Base-by-base conservation (phyloP, 2,888 invertebrate genomes). In the Hirtodrosophila histrioides region DNA sequence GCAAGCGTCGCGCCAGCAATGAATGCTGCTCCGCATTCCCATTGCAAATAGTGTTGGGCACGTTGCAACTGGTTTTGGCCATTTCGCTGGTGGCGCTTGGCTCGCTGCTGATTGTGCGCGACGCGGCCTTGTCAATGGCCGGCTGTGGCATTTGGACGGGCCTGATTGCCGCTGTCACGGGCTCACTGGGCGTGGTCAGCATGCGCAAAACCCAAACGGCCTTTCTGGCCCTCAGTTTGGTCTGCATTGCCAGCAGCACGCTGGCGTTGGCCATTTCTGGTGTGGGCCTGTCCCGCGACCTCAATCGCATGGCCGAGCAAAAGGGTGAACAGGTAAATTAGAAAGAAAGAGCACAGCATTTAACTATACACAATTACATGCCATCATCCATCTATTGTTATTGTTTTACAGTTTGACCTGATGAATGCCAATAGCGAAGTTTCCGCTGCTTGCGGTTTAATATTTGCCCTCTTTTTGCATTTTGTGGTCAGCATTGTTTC, bases 61-160 rank as follows among this genome's bases (percentile, higher is more conserved):
- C 89, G 8, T 53, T 91, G 39, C 92, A 92, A 75, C 69, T 92
- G 58, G 64, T 91, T 36, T 64, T 92, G 69, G 89, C 92, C 71
- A 81, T 92, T 11, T 85, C 89, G 8, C 70, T 92, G 66, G 91
- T 90, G 41, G 91, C 92, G 10, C 77, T 92, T 5, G 92, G 92
- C 31, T 89, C 91, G 10, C 69, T 92, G 64, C 61, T 91, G 44
- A 82, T 92, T 53, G 91, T 90, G 4, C 89, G 92, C 24, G 90
- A 89, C 62, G 90, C 91, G 29, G 83, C 91, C 37, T 66, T 92
- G 43, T 86, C 91, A 24, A 88, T 89, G 50, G 86, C 90, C 50
- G 91, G 91, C 11, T 89, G 91, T 66, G 92, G 91, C 23, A 88
- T 92, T 72, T 92, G 91, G 92, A 88, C 91, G 7, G 92, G 92